phyloP scores from a whole-genome alignment of 2,113 vertebrate species.

The Hyla sarda region DNA sequence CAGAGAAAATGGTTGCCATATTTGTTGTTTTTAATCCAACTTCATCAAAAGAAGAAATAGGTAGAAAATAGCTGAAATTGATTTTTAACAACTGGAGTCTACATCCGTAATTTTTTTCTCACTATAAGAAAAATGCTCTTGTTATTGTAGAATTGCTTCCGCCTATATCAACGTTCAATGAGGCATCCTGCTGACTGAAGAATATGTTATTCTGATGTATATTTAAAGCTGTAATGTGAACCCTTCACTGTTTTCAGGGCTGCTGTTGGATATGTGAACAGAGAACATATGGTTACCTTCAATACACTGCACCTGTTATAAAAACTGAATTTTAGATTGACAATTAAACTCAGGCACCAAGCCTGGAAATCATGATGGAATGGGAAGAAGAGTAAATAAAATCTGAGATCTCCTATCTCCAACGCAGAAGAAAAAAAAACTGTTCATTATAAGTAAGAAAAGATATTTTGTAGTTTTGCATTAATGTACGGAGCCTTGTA shows the following conservation, averaged over 20 bases:
- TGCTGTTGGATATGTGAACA: neutral
- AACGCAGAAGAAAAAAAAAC: neutral
- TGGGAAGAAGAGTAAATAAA: neutral
- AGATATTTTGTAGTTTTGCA: neutral
- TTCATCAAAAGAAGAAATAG: neutral
- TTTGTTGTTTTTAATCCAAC: no score
- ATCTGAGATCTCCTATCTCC: neutral
- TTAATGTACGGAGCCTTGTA: neutral
- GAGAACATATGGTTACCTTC: slow-evolving; percentile 14
- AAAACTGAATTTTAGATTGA: neutral
- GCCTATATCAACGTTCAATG: neutral
- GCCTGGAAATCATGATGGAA: neutral
- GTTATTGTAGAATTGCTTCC: neutral
- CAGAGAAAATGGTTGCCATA: no score
- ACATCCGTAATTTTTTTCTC: neutral
- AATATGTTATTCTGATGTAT: neutral
- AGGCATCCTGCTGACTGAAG: neutral
- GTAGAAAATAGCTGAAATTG: neutral
- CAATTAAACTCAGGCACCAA: neutral
- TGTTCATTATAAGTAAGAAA: neutral
- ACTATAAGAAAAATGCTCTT: neutral
- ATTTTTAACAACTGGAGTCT: neutral
- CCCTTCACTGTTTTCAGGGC: neutral
- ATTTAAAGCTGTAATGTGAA: neutral
- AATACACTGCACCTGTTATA: neutral